phyloP scores from a whole-genome alignment of 2,888 invertebrate species.

The Endotricha flammealis region DNA sequence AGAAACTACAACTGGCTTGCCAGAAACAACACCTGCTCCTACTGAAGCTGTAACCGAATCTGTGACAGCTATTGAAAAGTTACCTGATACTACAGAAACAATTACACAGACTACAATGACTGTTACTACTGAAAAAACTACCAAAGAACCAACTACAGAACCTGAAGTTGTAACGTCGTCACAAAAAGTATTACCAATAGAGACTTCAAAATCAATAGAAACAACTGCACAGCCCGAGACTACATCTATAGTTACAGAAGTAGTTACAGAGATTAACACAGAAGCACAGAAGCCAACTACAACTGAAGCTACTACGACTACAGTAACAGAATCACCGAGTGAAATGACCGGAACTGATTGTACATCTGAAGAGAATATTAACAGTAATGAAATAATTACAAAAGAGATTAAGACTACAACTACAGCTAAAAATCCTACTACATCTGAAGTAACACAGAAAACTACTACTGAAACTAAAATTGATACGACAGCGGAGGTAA shows the following conservation, averaged over 20 bases:
- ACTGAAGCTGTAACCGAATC: constrained; percentile 56
- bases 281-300: constrained; percentile 37
- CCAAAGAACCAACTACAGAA: constrained; percentile 24
- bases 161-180: constrained; percentile 10
- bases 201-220: constrained; percentile 23
- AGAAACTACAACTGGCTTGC: constrained; percentile 44
- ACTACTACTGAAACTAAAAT: constrained; percentile 22
- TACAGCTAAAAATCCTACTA: constrained; percentile 19
- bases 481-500: constrained; percentile 15
- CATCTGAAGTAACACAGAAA: too few relatives aligned
- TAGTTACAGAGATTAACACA: constrained; percentile 53
- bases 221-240: constrained; percentile 31
- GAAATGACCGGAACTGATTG: constrained; percentile 27
- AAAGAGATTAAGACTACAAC: constrained; percentile 21
- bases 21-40: constrained; percentile 43
- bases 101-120: constrained; percentile 18
- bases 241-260: constrained; percentile 46
- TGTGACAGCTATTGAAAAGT: constrained; percentile 32
- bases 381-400: constrained; percentile 56
- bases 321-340: constrained; percentile 25
- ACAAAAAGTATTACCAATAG: constrained; percentile 19
- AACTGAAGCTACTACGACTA: constrained; percentile 28
- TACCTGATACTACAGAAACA: constrained; percentile 27
- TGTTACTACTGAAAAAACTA: constrained; percentile 21
- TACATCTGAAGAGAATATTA: constrained; percentile 52